phyloP scores from a whole-genome alignment of 2,888 invertebrate genomes.

The Sarcophaga carnaria region DNA sequence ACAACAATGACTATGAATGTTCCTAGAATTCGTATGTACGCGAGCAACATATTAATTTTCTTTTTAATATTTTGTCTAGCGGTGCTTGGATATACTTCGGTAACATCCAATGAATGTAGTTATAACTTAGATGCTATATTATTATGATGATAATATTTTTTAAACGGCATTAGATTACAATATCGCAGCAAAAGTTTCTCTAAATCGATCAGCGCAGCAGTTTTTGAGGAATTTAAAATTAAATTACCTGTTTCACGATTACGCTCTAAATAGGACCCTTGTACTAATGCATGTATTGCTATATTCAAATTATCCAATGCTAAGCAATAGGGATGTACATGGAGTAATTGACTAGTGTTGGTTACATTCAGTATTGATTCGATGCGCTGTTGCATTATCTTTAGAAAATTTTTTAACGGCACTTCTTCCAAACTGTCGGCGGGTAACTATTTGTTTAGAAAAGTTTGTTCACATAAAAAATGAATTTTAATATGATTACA shows the following conservation, averaged over 20 bases:
- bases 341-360: slow-evolving; percentile 71
- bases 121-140: slow-evolving; percentile 78
- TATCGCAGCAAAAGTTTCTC: slow-evolving; percentile 76
- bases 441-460: slow-evolving; percentile 47
- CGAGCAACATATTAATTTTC: slow-evolving; percentile 72
- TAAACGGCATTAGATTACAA: slow-evolving; percentile 80
- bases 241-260: slow-evolving; percentile 75
- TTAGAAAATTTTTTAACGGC: slow-evolving; percentile 83
- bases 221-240: slow-evolving; percentile 65
- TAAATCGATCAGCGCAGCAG: slow-evolving; percentile 72
- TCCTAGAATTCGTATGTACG: slow-evolving; percentile 76
- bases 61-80: slow-evolving; percentile 57
- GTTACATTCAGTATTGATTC: slow-evolving; percentile 83
- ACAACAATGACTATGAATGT: slow-evolving; percentile 75
- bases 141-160: slow-evolving; percentile 75
- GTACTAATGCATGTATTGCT: slow-evolving; percentile 84
- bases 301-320: slow-evolving; percentile 86
- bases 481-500: neutral
- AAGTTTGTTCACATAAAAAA: neutral
- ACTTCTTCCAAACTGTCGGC: slow-evolving; percentile 59
- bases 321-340: slow-evolving; percentile 88
- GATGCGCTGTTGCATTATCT: slow-evolving; percentile 84
- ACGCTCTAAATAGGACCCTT: slow-evolving; percentile 77
- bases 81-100: slow-evolving; percentile 21
- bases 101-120: slow-evolving; percentile 74